A percentile compares a stretch with the other conserved stretches of the same genome.
Conservation (phyloP, 2,797 vertebrate genomes). For the Hipposideros larvatus region DNA sequence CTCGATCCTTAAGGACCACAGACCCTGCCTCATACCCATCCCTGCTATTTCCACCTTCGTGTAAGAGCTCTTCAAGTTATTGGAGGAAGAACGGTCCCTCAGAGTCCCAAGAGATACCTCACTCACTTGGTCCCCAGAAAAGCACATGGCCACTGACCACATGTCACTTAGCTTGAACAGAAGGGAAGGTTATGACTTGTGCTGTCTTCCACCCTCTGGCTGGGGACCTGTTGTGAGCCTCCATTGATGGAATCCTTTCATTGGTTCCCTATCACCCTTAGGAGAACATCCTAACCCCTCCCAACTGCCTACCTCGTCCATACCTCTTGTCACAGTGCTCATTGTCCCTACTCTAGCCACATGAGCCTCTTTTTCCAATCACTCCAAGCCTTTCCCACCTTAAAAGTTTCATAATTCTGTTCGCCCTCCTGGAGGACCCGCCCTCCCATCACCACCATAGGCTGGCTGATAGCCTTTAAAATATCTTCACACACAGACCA, state of each 20-base stretch:
- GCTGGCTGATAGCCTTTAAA: background rate
- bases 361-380: background rate
- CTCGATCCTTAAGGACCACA: background rate
- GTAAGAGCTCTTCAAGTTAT: background rate
- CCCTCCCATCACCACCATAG: too few species aligned
- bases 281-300: background rate
- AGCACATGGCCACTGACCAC: background rate
- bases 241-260: background rate
- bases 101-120: rapidly evolving
- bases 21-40: background rate
- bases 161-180: background rate
- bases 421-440: background rate
- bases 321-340: background rate
- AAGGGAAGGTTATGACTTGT: background rate
- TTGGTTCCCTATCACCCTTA: background rate
- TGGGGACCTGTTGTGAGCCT: background rate
- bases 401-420: background rate
- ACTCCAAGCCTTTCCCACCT: background rate
- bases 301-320: background rate
- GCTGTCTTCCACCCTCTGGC: background rate
- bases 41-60: background rate
- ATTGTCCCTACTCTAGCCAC: background rate
- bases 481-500: background rate
- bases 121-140: background rate
- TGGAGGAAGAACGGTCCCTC: background rate